A percentile compares a stretch with the other conserved stretches of the same genome.
phyloP scores from a whole-genome alignment of 2,888 invertebrate genomes.

The Saturnia pavonia region DNA sequence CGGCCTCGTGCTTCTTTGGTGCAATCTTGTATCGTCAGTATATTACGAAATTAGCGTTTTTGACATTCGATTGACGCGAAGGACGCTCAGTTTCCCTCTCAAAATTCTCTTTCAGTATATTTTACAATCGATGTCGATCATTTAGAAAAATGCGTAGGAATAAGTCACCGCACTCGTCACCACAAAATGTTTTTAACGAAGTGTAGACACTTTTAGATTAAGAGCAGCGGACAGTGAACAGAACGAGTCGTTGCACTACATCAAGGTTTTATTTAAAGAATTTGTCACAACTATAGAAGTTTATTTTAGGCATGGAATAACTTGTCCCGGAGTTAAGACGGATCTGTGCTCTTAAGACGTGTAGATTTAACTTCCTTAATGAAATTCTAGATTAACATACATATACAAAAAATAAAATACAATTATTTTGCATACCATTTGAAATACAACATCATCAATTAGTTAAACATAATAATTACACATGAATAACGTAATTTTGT shows the following conservation, averaged over 20 bases:
- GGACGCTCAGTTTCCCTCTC: no score
- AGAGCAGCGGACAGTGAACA: neutral
- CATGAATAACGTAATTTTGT: neutral
- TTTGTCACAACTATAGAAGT: constrained; percentile 7
- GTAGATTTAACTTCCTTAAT: neutral
- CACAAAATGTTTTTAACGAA: neutral
- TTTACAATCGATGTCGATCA: neutral
- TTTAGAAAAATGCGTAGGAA: neutral
- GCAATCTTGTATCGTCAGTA: neutral
- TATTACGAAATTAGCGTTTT: neutral
- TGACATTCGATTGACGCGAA: neutral
- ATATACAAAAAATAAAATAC: neutral
- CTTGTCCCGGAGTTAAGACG: neutral
- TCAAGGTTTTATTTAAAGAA: neutral
- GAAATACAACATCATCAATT: no score
- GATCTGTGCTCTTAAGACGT: neutral
- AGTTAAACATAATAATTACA: no score
- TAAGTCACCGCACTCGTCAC: neutral
- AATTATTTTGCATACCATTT: no score
- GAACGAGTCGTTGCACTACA: neutral
- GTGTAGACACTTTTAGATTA: neutral
- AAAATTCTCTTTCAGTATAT: neutral
- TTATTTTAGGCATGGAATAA: constrained; percentile 5
- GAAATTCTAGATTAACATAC: neutral
- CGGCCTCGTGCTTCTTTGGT: neutral